phyloP scores from a whole-genome alignment of 2,888 invertebrate species.

The Agrochola circellaris region DNA sequence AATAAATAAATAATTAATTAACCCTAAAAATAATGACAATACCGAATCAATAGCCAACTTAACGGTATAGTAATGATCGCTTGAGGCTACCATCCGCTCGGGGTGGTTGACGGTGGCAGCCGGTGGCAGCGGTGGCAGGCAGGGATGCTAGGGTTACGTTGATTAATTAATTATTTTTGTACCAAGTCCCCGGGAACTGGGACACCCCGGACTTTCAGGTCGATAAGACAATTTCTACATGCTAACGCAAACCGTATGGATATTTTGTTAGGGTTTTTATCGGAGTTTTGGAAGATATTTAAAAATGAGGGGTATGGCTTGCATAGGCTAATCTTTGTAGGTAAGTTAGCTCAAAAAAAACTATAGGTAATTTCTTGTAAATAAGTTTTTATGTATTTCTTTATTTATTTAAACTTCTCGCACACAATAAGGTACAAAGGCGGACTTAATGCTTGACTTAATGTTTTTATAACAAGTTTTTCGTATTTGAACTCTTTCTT shows the following conservation, averaged over 20 bases:
- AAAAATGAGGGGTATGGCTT: neutral
- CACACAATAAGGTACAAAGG: too few species aligned
- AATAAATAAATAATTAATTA: too few species aligned
- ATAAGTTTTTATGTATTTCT: too few species aligned
- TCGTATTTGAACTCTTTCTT: too few species aligned
- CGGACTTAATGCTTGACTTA: too few species aligned
- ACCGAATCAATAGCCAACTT: slow-evolving; percentile 51
- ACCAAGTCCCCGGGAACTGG: slow-evolving; percentile 77
- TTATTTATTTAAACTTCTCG: too few species aligned
- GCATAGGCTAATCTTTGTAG: neutral
- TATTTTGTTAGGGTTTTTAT: neutral
- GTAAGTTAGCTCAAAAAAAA: neutral
- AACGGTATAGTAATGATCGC: slow-evolving; percentile 57
- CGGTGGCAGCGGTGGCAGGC: slow-evolving; percentile 21
- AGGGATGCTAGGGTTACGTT: slow-evolving; percentile 72
- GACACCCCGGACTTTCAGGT: slow-evolving; percentile 65
- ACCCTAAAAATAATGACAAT: slow-evolving; percentile 38
- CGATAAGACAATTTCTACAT: slow-evolving; percentile 62
- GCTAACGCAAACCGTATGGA: neutral
- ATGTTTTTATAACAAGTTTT: too few species aligned
- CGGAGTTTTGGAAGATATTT: neutral
- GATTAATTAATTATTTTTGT: slow-evolving; percentile 89
- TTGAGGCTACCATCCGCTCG: slow-evolving; percentile 54
- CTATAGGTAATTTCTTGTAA: neutral
- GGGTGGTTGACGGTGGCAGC: slow-evolving; percentile 51